Conservation (phyloP, 2,113 vertebrate genomes). For the Aepyceros melampus region DNA sequence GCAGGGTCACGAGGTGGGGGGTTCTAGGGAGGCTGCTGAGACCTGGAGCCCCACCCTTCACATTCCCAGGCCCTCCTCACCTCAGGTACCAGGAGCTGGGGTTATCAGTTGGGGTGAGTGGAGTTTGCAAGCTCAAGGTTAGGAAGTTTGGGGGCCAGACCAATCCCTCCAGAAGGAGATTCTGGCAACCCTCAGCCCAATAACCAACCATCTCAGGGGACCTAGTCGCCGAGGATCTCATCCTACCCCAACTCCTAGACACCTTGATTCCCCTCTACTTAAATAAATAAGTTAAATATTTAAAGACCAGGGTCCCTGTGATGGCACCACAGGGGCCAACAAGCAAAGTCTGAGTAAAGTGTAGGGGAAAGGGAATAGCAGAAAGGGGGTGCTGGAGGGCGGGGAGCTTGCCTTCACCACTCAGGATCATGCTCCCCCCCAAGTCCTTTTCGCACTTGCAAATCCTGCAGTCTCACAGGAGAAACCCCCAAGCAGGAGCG, state of each 20-base stretch:
- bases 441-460: neutral
- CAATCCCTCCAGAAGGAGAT: neutral
- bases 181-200: neutral
- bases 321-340: neutral
- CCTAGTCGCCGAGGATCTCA: neutral
- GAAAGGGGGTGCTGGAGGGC: neutral
- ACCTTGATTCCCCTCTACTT: neutral
- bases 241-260: neutral
- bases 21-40: neutral
- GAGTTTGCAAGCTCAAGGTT: neutral
- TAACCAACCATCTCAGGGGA: neutral
- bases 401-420: neutral
- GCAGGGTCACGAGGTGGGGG: neutral
- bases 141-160: neutral
- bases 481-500: neutral
- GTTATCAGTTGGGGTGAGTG: neutral
- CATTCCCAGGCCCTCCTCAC: neutral
- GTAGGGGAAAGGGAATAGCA: neutral
- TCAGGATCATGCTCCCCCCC: neutral
- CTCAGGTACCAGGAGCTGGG: neutral
- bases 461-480: neutral
- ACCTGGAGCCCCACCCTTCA: neutral
- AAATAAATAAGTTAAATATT: slow-evolving; percentile 75
- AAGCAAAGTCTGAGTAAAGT: neutral
- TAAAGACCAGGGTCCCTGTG: slow-evolving; percentile 37